Conservation (phyloP, 2,888 invertebrate genomes). For the Iphiclides podalirius region DNA sequence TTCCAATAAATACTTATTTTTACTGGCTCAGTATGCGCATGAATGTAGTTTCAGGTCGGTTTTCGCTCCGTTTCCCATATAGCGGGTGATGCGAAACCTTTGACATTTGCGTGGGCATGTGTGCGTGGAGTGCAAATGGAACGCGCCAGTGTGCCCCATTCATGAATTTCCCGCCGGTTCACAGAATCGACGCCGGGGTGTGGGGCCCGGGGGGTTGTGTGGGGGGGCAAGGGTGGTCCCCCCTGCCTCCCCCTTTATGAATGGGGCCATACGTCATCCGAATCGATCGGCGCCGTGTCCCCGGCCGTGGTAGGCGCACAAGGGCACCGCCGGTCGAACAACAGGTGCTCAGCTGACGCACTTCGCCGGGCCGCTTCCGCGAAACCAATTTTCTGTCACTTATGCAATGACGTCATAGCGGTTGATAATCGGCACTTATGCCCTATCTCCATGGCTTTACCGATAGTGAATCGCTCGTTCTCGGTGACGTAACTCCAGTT, state of each 20-base stretch:
- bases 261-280: constrained; percentile 75
- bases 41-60: too few species aligned
- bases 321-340: constrained; percentile 62
- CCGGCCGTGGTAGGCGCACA: constrained; percentile 62
- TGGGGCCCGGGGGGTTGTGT: constrained; percentile 36
- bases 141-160: constrained; percentile 56
- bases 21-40: background rate
- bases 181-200: constrained; percentile 40
- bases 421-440: constrained; percentile 26
- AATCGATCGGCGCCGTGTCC: constrained; percentile 57
- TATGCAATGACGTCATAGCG: constrained; percentile 48
- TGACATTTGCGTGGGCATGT: constrained; percentile 14
- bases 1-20: background rate
- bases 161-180: constrained; percentile 55
- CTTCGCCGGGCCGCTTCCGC: constrained; percentile 42
- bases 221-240: constrained; percentile 36
- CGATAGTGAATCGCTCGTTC: constrained; percentile 6
- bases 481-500: constrained; percentile 12
- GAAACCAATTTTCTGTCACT: constrained; percentile 50
- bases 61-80: too few species aligned
- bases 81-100: too few species aligned
- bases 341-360: constrained; percentile 72
- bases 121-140: constrained; percentile 8
- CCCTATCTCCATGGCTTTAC: constrained; percentile 15
- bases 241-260: constrained; percentile 64